Base-by-base conservation (phyloP, 2,113 vertebrate species). In the Caranx ignobilis region DNA sequence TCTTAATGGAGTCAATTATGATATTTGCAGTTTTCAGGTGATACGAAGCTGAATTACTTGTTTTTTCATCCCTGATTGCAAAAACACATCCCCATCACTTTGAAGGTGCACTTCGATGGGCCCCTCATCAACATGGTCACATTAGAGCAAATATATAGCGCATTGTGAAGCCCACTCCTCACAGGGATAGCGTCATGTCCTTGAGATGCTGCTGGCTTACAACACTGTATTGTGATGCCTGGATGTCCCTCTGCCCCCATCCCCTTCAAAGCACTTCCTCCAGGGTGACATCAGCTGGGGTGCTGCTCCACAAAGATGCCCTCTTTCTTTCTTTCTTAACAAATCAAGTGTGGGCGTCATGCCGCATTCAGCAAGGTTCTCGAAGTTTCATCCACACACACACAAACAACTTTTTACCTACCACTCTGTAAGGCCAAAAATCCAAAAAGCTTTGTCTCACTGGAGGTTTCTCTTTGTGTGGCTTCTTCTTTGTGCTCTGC, bases 211-310 rank as follows among this genome's bases (percentile, higher is more conserved):
- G 75, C 75, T 81, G 85, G 84, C 52, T 41, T 65, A 93, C 92
- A 93, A 90, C 76, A 50, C 77, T 65, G 79, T 83, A 94, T 93
- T 95, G 93, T 94, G 66, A 87, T 81, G 85, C 86, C 91, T 91
- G 88, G 86, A 91, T 90, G 88, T 89, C 88, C 83, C 86, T 82
- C 52, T 90, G 87, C 94, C 94, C 93, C 63, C 88, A 95, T 95
- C 45, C 37, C 62, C 90, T 94, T 95, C 94, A 95, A 94, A 95
- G 91, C 83, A 61, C 88, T 93, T 94, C 91, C 92, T 90, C 8
- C 35, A 78, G 59, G 84, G 88, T 95, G 94, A 95, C 93, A 94
- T 95, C 94, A 95, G 74, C 55, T 61, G 76, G 68, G 81, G 79
- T 81, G 72, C 63, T 61, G 54, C 67, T 82, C 56, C 35, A 26